A percentile compares a stretch with the other conserved stretches of the same genome.
These are phyloP conservation scores for Beris morrisii DNA, from an alignment of 2,888 invertebrate genomes.

Conservation along the genomic window DNA sequence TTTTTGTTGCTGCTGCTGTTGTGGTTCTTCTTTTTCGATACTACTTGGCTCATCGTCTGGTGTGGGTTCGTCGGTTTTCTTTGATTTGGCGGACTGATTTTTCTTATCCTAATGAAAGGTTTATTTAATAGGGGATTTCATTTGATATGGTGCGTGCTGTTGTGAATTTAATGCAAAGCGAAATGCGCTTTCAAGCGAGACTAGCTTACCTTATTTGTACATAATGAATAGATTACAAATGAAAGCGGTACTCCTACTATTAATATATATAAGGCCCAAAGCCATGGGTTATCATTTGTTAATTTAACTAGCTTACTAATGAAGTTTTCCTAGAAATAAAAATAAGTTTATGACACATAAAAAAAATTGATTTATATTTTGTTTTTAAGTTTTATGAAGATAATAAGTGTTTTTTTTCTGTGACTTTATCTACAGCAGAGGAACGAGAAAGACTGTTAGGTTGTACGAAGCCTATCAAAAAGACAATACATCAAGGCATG, in stretches of 20 bases:
- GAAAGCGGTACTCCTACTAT: slow-evolving; percentile 78
- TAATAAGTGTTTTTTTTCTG: too few relatives aligned
- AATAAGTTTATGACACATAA: slow-evolving; percentile 25
- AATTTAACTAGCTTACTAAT: slow-evolving; percentile 74
- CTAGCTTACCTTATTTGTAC: slow-evolving; percentile 60
- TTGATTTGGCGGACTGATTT: slow-evolving; percentile 59
- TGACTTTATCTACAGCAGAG: too few relatives aligned
- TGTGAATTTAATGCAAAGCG: too few relatives aligned
- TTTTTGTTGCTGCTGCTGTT: not conserved
- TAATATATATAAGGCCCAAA: slow-evolving; percentile 85
- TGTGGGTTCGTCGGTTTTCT: slow-evolving; percentile 72
- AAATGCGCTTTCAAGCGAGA: too few relatives aligned
- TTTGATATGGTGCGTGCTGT: slow-evolving; percentile 12
- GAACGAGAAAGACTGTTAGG: too few relatives aligned
- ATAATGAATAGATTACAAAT: slow-evolving; percentile 79
- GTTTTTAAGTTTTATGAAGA: slow-evolving; percentile 1
- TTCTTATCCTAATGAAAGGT: slow-evolving; percentile 55
- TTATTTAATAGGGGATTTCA: not conserved
- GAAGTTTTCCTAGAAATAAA: slow-evolving; percentile 70
- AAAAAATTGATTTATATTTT: not conserved
- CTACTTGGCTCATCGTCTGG: slow-evolving; percentile 47
- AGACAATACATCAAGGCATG: too few relatives aligned
- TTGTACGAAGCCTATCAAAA: too few relatives aligned
- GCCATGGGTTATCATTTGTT: slow-evolving; percentile 85
- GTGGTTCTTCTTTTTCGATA: slow-evolving; percentile 17